Base-by-base conservation (phyloP, 2,797 vertebrate genomes). In the Gouania willdenowi region DNA sequence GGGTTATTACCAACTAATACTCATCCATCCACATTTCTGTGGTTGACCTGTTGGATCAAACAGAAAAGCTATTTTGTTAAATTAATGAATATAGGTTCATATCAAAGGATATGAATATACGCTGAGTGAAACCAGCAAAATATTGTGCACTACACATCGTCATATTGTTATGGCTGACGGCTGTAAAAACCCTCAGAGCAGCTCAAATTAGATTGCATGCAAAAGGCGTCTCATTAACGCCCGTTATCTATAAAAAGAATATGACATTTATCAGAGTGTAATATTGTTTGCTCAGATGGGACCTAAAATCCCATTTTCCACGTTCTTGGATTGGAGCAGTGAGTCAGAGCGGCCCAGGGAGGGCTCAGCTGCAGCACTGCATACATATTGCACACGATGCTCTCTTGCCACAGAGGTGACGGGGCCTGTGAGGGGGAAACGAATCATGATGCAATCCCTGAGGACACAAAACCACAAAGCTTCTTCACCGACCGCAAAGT, bases 311-410 rank as follows among this genome's bases (percentile, higher is more conserved):
- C 9, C 14, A 49, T 50, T 70, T 69, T 43, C 46, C 33, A 50
- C 38, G 55, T 30, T 22, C 30, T 19, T 37, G 28, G 30, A 61
- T 8, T 65, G 26, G 22, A 48, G 36, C 29, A 39, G 60, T 69
- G 56, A 74, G 39, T 41, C 41, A 57, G n/a, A n/a, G n/a, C n/a
- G n/a, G n/a, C n/a, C n/a, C n/a, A n/a, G 26, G 27, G 10, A 26
- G 49, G 75, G 48, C 78, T 71, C 82, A 83, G 82, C 83, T 82
- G 80, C 59, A 58, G 57, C 38, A 41, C 30, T 37, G 39, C 46
- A 58, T 51, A 63, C 35, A 69, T 66, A 62, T 77, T 71, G 58
- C 66, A 57, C 61, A 65, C 43, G 30, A 68, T 29, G 34, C 49
- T 53, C 45, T 74, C 41, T 35, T 41, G 53, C 53, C 67, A 47